Evolutionary conservation across 2,797 vertebrate genomes (phyloP).

Genomic region (Geotrypetes seraphini): DNA sequence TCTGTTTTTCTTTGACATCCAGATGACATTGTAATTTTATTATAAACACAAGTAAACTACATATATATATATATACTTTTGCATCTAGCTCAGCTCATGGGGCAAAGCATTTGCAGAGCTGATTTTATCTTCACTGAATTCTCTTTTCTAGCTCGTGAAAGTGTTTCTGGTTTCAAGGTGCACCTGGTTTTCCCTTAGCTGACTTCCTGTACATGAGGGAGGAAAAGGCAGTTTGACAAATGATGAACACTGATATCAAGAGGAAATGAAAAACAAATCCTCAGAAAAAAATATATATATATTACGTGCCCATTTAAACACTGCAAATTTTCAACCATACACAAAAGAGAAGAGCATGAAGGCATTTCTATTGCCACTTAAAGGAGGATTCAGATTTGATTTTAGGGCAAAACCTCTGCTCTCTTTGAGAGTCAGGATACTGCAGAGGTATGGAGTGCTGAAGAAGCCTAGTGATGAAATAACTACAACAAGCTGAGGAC

Average conservation of each 20-base stretch:
- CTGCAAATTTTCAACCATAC: slow-evolving; percentile 15
- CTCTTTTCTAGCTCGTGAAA: not conserved
- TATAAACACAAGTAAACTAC: too few species aligned
- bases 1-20: too few species aligned
- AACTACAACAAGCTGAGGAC: too few species aligned
- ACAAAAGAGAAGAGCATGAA: slow-evolving; percentile 16
- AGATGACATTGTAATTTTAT: too few species aligned
- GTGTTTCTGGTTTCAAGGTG: slow-evolving; percentile 11
- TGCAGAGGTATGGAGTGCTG: too few species aligned
- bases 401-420: too few species aligned
- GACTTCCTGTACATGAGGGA: slow-evolving; percentile 29
- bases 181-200: slow-evolving; percentile 31
- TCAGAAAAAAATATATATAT: slow-evolving; percentile 14
- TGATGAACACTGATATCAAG: slow-evolving; percentile 19
- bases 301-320: slow-evolving; percentile 8
- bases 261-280: slow-evolving; percentile 18
- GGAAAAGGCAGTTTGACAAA: slow-evolving; percentile 23
- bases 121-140: slow-evolving; percentile 1
- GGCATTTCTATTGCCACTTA: not conserved
- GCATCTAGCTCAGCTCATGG: slow-evolving; percentile 8
- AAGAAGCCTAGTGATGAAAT: too few species aligned
- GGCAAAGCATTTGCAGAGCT: not conserved
- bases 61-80: too few species aligned
- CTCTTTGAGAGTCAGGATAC: too few species aligned
- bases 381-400: too few species aligned